A percentile compares a stretch with the other conserved stretches of the same genome.
phyloP scores from a whole-genome alignment of 2,113 vertebrate genomes.

The Bujurquina vittata region DNA sequence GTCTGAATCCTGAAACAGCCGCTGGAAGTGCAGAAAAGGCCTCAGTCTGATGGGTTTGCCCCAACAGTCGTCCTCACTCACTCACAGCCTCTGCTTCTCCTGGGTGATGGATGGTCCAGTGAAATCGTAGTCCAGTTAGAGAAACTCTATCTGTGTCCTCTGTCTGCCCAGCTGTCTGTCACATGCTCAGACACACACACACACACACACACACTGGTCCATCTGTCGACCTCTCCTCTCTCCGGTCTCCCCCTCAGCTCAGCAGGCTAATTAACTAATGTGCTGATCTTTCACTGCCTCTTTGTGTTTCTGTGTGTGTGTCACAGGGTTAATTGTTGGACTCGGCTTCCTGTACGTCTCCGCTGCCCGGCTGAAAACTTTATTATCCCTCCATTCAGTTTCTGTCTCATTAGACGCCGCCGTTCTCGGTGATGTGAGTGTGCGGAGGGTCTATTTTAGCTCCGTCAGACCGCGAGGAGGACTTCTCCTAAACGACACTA shows the following conservation, averaged over 20 bases:
- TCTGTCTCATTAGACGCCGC: slow-evolving; percentile 6
- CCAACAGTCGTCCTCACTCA: background rate
- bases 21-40: background rate
- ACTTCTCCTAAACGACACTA: background rate
- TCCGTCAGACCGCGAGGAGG: background rate
- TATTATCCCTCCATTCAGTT: slow-evolving; percentile 24
- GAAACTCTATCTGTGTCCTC: slow-evolving; percentile 59
- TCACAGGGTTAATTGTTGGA: slow-evolving; percentile 53
- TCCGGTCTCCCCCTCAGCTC: slow-evolving; percentile 36
- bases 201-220: slow-evolving; percentile 34
- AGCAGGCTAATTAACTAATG: slow-evolving; percentile 70
- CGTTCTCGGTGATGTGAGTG: background rate
- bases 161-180: slow-evolving; percentile 57
- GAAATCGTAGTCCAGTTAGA: slow-evolving; percentile 52
- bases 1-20: background rate
- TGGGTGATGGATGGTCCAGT: slow-evolving; percentile 46
- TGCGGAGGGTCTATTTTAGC: background rate
- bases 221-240: slow-evolving; percentile 53
- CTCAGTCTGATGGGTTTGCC: background rate
- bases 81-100: background rate
- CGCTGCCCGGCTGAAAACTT: slow-evolving; percentile 16
- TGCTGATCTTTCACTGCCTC: slow-evolving; percentile 69
- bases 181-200: slow-evolving; percentile 7
- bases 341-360: slow-evolving; percentile 27
- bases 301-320: slow-evolving; percentile 46